Evolutionary conservation across 2,888 invertebrate species (phyloP).

Genomic region (Polydrusus pterygomalis): DNA sequence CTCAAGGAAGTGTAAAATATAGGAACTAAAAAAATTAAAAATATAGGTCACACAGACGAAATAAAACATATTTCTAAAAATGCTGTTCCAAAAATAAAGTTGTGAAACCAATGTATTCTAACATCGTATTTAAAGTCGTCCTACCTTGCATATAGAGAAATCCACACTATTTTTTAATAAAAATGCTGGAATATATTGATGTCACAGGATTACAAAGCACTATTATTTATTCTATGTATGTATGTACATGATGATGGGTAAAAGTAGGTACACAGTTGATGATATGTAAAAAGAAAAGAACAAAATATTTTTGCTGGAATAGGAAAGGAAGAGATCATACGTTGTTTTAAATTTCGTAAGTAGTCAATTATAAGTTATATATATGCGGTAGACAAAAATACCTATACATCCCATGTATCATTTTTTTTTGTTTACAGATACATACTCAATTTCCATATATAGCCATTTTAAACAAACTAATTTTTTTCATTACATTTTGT

Average conservation of each 20-base stretch:
- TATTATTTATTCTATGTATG: neutral
- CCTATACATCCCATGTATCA: too few relatives aligned
- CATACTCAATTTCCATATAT: too few relatives aligned
- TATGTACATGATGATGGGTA: slow-evolving; percentile 19
- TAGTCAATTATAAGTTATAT: too few relatives aligned
- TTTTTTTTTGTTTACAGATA: too few relatives aligned
- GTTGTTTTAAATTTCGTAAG: too few relatives aligned
- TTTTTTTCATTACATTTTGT: too few relatives aligned
- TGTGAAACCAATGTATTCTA: slow-evolving; percentile 49
- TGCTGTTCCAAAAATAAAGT: slow-evolving; percentile 67
- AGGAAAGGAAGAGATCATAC: too few relatives aligned
- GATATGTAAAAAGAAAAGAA: slow-evolving; percentile 15
- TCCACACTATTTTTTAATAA: neutral
- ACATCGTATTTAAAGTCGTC: slow-evolving; percentile 22
- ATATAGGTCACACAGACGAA: slow-evolving; percentile 36
- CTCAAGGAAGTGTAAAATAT: slow-evolving; percentile 35
- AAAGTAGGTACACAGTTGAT: slow-evolving; percentile 12
- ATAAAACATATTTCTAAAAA: slow-evolving; percentile 66
- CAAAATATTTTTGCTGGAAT: neutral
- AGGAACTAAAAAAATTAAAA: slow-evolving; percentile 47
- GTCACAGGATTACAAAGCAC: slow-evolving; percentile 28
- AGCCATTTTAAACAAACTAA: too few relatives aligned
- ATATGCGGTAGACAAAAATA: too few relatives aligned
- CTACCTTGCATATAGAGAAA: slow-evolving; percentile 23
- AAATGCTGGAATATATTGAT: slow-evolving; percentile 37